phyloP scores from a whole-genome alignment of 2,797 vertebrate species.

The Chaetodon trifasciatus region DNA sequence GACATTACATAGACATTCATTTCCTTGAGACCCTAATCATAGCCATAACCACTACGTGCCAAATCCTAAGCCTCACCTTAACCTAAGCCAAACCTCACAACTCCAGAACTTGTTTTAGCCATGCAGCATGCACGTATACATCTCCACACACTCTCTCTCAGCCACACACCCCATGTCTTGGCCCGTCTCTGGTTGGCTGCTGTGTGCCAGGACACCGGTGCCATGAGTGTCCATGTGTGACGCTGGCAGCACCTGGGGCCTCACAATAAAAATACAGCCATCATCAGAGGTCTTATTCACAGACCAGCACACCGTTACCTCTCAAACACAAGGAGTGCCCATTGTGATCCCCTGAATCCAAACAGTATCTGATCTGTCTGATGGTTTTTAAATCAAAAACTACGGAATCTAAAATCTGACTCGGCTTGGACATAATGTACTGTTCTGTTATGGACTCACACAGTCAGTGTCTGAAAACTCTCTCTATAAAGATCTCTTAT shows the following conservation, averaged over 20 bases:
- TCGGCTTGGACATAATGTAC: neutral
- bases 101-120: conserved; percentile 25
- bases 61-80: no score
- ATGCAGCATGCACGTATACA: conserved; percentile 9
- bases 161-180: conserved; percentile 59
- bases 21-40: no score
- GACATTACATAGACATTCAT: neutral
- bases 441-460: neutral
- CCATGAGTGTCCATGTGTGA: conserved; percentile 81
- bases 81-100: neutral
- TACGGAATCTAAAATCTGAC: neutral
- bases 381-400: conserved; percentile 9
- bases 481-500: conserved; percentile 47
- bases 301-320: conserved; percentile 65
- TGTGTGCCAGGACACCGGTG: conserved; percentile 67
- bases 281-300: conserved; percentile 78
- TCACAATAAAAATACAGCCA: conserved; percentile 79
- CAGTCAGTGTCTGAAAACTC: conserved; percentile 3
- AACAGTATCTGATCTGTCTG: conserved; percentile 14
- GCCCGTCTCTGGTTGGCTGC: conserved; percentile 53
- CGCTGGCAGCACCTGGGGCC: conserved; percentile 81
- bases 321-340: conserved; percentile 44
- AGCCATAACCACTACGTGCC: no score
- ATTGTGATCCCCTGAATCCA: conserved; percentile 29
- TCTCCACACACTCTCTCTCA: conserved; percentile 5